Evolutionary conservation across 2,797 vertebrate species (phyloP), one percentile per base, ranked within the genome.

Genomic region (Channa striata): DNA sequence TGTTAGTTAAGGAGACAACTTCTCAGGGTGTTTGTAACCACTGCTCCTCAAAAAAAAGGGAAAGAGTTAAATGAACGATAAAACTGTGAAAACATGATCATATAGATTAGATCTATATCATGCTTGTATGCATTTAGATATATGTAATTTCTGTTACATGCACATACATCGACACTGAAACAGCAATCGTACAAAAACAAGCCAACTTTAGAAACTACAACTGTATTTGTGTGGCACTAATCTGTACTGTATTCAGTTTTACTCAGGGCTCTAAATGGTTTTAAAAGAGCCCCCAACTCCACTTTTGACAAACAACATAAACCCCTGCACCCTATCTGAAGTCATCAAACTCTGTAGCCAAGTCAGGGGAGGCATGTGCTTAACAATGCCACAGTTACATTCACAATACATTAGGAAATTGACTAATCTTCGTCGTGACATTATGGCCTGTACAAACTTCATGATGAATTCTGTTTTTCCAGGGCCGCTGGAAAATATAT

Each of bases 381-480:
- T 77, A 87, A 84, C 63, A 79, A 76, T 78, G 59, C 77, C 85
- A 83, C 66, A 52, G 84, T 84, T 72, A 74, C 85, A 81, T 61
- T 64, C 54, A 74, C 90, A 74, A 87, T 89, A 73, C 84, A 91
- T 91, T 91, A 91, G 84, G 83, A 90, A 86, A 89, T 85, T 91
- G 90, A 95, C 81, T 92, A 92, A 94, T 94, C 90, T 90, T 63
- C 47, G 72, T 72, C 66, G 84, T 93, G 92, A 93, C 92, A 93
- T 93, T 93, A 90, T 61, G 78, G 90, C 86, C 90, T 67, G 81
- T 88, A 86, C 83, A 88, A 90, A 93, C 89, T 91, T 92, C 69
- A 90, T 94, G 90, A 94, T 93, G 74, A 91, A 94, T 94, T 93
- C 74, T 82, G 85, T 91, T 90, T 91, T 93, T 89, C 85, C 48